Percentiles rank a stretch among this genome's conserved stretches.
Conservation (phyloP, 2,888 invertebrate genomes). For the Creontiades dilutus region DNA sequence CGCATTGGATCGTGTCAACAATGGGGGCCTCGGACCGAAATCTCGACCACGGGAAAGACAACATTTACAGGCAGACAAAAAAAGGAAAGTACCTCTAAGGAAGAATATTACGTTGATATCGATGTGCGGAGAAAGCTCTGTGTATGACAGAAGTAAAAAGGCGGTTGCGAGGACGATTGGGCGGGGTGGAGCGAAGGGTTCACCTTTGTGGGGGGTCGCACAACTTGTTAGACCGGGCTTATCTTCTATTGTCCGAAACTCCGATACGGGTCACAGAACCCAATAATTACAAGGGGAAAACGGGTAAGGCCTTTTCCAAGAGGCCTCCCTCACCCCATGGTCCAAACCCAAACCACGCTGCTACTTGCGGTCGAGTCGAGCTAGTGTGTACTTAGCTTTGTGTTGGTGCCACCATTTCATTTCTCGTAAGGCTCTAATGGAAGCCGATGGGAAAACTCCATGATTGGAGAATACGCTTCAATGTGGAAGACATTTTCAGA, state of each 20-base stretch:
- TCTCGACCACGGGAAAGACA: not conserved
- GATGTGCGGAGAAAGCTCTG: conserved; percentile 39
- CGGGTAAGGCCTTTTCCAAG: not conserved
- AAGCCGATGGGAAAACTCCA: too few species aligned
- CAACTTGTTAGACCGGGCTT: conserved; percentile 71
- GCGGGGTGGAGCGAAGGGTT: not conserved
- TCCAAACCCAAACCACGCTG: too few species aligned
- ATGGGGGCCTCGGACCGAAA: not conserved
- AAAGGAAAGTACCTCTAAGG: not conserved
- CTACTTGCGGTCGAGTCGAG: too few species aligned
- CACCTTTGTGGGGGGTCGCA: conserved; percentile 53
- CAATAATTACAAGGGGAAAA: conserved; percentile 69
- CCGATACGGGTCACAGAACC: conserved; percentile 70
- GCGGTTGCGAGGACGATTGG: too few species aligned
- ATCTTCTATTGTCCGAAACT: conserved; percentile 71
- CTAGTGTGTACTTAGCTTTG: not conserved
- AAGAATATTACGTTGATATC: conserved; percentile 29
- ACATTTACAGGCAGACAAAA: not conserved
- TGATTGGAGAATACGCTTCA: too few species aligned
- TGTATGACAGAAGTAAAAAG: conserved; percentile 51
- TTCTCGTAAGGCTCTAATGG: too few species aligned
- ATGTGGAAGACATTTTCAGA: too few species aligned
- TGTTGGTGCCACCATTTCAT: too few species aligned
- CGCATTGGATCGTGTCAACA: not conserved
- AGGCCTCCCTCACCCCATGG: not conserved